Base-by-base conservation (phyloP, 1,140 invertebrate genomes). In the Bemisia tabaci region DNA sequence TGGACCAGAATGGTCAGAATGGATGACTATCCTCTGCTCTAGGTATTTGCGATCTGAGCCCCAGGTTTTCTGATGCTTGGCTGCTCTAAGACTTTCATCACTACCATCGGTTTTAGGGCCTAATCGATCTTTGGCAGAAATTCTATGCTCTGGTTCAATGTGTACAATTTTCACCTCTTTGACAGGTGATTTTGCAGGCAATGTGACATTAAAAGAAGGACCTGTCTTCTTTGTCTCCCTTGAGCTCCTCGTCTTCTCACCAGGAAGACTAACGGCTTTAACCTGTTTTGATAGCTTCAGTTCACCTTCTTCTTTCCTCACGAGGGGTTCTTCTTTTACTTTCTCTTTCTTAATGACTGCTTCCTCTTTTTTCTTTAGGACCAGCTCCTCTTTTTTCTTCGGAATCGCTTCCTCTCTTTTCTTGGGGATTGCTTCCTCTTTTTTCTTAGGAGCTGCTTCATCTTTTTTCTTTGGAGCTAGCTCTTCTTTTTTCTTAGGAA, bases 101-200 rank as follows among this genome's bases (percentile, higher is more conserved):
- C 67, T 69, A 21, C 72, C 71, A n/a, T 73, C 72, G 11, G 73
- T 60, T 69, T 74, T 74, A 22, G 72, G 71, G 11, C 73, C 73
- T 1, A 74, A 63, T 59, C 73, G 69, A 26, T 74, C 72, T 68
- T 74, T 74, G 2, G 72, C 72, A 22, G 72, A 73, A 26, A 73
- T 68, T 24, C 72, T 65, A 2, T 68, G 65, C 5, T 59, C 22
- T 17, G 63, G 9, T n/a, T 67, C 64, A n/a, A 62, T 5, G n/a
- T 22, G 26, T 1, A 23, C 24, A 23, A 58, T 58, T 22, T 67
- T 60, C 23, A 65, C 62, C 1, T 63, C 22, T 60, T 67, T 62
- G 23, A 26, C 24, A 11, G 33, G 33, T 22, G 64, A 39, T 22
- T 62, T 58, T 17, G 63, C 68, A 1, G 70, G 69, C 39, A 71